Percentiles rank a stretch among this genome's conserved stretches.
These are phyloP conservation scores for Noctua comes DNA, from an alignment of 2,888 invertebrate species.

Conservation along the genomic window DNA sequence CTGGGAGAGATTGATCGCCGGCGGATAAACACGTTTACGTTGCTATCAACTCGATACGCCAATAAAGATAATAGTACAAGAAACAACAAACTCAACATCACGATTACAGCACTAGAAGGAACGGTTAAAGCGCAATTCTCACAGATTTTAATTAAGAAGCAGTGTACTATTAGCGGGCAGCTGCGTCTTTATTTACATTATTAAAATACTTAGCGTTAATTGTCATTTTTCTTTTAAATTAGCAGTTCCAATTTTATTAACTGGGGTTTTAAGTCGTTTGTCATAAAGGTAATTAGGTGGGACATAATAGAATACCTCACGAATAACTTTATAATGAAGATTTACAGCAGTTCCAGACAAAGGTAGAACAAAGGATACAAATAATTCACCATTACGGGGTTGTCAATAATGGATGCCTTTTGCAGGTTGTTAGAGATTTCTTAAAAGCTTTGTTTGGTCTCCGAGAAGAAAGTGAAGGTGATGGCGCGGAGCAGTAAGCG, in stretches of 20 bases:
- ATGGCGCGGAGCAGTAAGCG: constrained; percentile 72
- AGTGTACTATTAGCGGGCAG: constrained; percentile 55
- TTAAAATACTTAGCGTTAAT: constrained; percentile 70
- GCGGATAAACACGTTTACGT: constrained; percentile 58
- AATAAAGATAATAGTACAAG: constrained; percentile 58
- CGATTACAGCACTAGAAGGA: constrained; percentile 65
- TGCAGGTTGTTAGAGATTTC: constrained; percentile 46
- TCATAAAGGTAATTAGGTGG: constrained; percentile 49
- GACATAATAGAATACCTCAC: constrained; percentile 27
- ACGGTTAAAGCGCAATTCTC: constrained; percentile 69
- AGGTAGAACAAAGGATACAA: constrained; percentile 27
- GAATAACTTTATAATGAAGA: constrained; percentile 30
- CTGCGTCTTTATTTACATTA: constrained; percentile 68
- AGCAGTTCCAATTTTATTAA: constrained; percentile 48
- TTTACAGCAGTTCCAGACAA: constrained; percentile 20
- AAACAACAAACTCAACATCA: constrained; percentile 55
- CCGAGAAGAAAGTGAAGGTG: constrained; percentile 80
- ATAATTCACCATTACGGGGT: constrained; percentile 30
- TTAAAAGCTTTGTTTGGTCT: constrained; percentile 61
- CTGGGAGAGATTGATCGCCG: constrained; percentile 60
- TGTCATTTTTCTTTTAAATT: constrained; percentile 69
- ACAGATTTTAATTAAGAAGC: constrained; percentile 78
- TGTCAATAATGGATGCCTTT: constrained; percentile 50
- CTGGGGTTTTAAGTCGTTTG: constrained; percentile 45
- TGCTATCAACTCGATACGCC: constrained; percentile 58